Percentiles rank a stretch among this genome's conserved stretches.
phyloP scores from a whole-genome alignment of 2,113 vertebrate species.

The Pseudorhombus dupliciocellatus region DNA sequence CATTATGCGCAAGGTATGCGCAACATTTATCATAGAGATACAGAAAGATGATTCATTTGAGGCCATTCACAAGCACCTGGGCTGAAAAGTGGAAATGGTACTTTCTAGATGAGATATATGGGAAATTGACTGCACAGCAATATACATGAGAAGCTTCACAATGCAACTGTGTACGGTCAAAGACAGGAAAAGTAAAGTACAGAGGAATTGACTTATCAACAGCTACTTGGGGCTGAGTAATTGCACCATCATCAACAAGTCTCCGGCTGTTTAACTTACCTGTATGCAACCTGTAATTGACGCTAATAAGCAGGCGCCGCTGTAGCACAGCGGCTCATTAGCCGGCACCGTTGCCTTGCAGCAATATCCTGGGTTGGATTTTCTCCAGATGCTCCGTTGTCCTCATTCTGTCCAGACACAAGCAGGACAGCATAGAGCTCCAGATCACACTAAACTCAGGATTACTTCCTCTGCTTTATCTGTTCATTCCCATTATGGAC shows the following conservation, averaged over 20 bases:
- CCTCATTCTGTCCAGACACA: constrained; percentile 14
- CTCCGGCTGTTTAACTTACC: constrained; percentile 13
- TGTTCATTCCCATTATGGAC: background rate
- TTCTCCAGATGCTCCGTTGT: constrained; percentile 47
- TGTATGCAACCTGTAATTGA: constrained; percentile 36
- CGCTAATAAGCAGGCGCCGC: constrained; percentile 30
- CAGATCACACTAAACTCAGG: background rate
- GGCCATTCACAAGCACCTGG: background rate
- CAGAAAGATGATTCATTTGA: background rate
- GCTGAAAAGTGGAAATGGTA: background rate
- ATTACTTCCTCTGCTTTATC: background rate
- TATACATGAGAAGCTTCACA: background rate
- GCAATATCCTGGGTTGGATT: constrained; percentile 36
- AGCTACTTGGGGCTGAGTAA: constrained; percentile 6
- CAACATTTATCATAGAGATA: background rate
- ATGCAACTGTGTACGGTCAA: background rate
- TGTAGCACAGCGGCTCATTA: constrained; percentile 27
- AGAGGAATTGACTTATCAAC: constrained; percentile 7
- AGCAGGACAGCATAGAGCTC: constrained; percentile 6
- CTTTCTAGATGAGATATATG: too few species aligned
- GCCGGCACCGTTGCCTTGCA: constrained; percentile 4
- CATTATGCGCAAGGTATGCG: too few species aligned
- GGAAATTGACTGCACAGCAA: background rate
- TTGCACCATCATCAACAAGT: constrained; percentile 24
- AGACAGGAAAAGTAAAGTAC: background rate